Conservation (phyloP, 2,888 invertebrate species). For the Acanthosepion esculentum region DNA sequence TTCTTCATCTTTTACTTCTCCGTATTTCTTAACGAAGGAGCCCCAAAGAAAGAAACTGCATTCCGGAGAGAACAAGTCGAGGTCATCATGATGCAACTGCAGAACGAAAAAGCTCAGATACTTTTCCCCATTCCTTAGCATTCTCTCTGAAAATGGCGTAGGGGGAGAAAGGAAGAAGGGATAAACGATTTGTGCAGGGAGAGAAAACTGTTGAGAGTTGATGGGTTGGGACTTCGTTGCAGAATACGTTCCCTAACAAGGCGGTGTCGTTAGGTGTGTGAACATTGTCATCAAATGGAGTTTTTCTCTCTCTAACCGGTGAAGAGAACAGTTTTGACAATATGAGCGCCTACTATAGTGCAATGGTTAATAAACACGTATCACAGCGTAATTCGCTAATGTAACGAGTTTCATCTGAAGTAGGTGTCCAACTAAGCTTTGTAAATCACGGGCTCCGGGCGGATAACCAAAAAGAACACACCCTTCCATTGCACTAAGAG, state of each 20-base stretch:
- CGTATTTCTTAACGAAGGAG: background rate
- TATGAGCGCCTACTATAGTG: no score
- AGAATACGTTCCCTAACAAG: slow-evolving; percentile 7
- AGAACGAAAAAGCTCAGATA: background rate
- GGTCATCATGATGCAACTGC: background rate
- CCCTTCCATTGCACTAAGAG: no score
- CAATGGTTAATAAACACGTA: no score
- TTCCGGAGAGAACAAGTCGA: slow-evolving; percentile 4
- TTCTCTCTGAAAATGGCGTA: background rate
- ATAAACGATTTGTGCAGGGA: background rate
- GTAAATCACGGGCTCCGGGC: no score
- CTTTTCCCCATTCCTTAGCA: background rate
- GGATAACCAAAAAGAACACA: no score
- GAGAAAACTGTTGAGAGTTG: background rate
- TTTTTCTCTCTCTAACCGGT: background rate
- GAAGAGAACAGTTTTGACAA: background rate
- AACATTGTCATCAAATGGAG: background rate
- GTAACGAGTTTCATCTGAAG: no score
- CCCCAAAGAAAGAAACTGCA: background rate
- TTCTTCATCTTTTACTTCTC: background rate
- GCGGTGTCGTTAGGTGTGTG: background rate
- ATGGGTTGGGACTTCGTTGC: background rate
- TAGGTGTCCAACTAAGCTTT: no score
- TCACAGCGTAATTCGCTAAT: no score
- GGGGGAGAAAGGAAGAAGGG: background rate